Evolutionary conservation across 2,888 invertebrate species (phyloP), one percentile per base, ranked within the genome.

Genomic region (Dorcus parallelipipedus): DNA sequence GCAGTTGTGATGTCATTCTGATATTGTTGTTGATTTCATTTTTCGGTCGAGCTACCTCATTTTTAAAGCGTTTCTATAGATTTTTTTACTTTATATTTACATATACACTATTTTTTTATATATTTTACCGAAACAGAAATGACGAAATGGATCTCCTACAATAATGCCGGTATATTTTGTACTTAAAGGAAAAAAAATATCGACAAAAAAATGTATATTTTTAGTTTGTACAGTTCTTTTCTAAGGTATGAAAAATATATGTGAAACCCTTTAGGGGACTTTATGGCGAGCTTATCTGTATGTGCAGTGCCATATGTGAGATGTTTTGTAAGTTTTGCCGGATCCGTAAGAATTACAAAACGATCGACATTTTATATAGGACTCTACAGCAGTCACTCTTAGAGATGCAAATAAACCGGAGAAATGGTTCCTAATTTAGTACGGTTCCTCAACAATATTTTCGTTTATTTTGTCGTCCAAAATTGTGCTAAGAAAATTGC

Each of bases 401-500:
- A 75, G 73, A 74, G 75, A 75, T 75, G 76, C 75, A 75, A 76
- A 76, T 74, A 74, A 76, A 73, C 73, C 72, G 74, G 73, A 73
- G 69, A 71, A 73, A 73, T 76, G 74, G 78, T 78, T 77, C 78
- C 78, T 78, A 77, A 66, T 72, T 71, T 71, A 69, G 71, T 73
- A 75, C 76, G 74, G 76, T 77, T 75, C 76, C 76, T 76, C 77
- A 76, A 77, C 78, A 76, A 77, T 76, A 72, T 64, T 67, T 45
- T 45, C 7, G 2, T 42, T 42, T 42, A 42, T 33, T 33, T 33
- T 33, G 26, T 33, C 26, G 26, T 33, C 42, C 42, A 14, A 14
- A 42, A 42, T 45, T 45, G 14, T 17, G 26, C 26, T 33, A 33
- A 33, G 9, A 20, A 20, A 20, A 45, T 10, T 45, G 9, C 26